phyloP scores from a whole-genome alignment of 2,888 invertebrate species.

The Adelognathus sp. region DNA sequence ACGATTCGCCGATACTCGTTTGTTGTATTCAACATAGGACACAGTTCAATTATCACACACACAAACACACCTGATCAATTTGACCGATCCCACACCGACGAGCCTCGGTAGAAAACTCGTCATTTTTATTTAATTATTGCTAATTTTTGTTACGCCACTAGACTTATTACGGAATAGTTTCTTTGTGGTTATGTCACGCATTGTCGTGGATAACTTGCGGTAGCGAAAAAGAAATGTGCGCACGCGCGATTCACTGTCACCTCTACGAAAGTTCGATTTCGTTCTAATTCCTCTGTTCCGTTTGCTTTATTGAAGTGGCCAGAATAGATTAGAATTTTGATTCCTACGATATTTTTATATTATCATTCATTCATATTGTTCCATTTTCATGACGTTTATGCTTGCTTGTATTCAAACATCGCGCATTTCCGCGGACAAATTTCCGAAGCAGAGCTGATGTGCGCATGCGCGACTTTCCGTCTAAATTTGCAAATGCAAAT shows the following conservation, averaged over 20 bases:
- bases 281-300: no score
- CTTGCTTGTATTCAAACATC: no score
- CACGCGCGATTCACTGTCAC: neutral
- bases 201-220: constrained; percentile 10
- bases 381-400: no score
- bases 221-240: neutral
- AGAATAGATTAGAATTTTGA: no score
- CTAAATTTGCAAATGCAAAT: no score
- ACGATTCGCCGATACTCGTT: constrained; percentile 3
- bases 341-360: no score
- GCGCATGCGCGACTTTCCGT: no score
- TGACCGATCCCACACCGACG: constrained; percentile 51
- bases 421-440: no score
- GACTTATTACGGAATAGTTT: constrained; percentile 3
- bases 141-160: neutral
- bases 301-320: neutral
- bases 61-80: constrained; percentile 55
- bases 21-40: neutral
- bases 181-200: constrained; percentile 46
- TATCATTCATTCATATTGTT: no score
- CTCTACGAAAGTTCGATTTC: neutral
- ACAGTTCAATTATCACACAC: neutral
- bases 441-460: no score
- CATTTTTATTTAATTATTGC: constrained; percentile 15
- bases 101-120: constrained; percentile 46